Evolutionary conservation across 2,113 vertebrate species (phyloP), one percentile per base, ranked within the genome.

Genomic region (Malaclemys terrapin): DNA sequence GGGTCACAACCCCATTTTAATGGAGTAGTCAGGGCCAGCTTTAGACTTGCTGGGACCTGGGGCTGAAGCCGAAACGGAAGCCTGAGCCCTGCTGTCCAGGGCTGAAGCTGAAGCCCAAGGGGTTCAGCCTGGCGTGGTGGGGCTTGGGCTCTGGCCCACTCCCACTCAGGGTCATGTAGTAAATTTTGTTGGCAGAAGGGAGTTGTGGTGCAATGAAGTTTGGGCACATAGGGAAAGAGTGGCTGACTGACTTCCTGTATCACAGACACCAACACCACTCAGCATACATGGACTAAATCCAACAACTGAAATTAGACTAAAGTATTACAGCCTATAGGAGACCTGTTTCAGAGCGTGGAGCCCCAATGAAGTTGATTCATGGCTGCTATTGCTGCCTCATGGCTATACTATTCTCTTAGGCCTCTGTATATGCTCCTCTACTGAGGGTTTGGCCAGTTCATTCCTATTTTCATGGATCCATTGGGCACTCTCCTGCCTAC

Each of bases 401-500:
- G 49, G 75, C 56, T 95, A 80, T 85, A 76, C 57, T 75, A 83
- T 20, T 76, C 1, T 81, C 88, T 75, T n/a, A 91, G 45, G 79
- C 22, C 92, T 35, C 62, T 80, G 49, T 93, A 85, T 0, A 85
- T 0, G 0, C 90, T 91, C 72, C 38, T 84, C 72, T 94, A 54
- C 69, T 85, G 90, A 88, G 82, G 42, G 94, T 20, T 45, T 4
- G 31, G 10, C 75, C 38, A 87, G 8, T 87, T 91, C 54, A 87
- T 95, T 81, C 29, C 9, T 54, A 4, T 54, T 92, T 54, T 6
- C 87, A 75, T 52, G 88, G n/a, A 83, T 91, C 69, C 47, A 75
- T 92, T 85, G 88, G 92, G 87, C 85, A 8, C 79, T 95, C 75
- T 91, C 84, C 87, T 94, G 69, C 65, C 79, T 86, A 89, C 35